These are phyloP conservation scores for Rhabditoides inermis DNA, from an alignment of 2,888 invertebrate genomes.

Conservation along the genomic window DNA sequence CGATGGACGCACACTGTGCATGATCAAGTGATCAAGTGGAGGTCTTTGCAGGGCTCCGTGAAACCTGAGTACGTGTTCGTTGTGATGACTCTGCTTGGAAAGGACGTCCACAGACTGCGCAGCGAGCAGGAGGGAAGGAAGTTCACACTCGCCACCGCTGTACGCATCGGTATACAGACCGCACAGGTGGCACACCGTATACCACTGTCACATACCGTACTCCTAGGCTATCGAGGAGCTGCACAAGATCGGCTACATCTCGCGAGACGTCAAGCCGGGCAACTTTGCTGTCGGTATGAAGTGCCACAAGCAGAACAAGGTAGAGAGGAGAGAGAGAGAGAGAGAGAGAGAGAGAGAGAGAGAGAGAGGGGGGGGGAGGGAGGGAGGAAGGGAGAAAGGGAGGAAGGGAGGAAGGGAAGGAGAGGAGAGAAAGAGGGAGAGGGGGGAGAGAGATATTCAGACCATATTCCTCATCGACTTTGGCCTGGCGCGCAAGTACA, in stretches of 20 bases:
- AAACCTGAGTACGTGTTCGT: conserved; percentile 31
- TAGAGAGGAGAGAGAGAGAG: conserved; percentile 6
- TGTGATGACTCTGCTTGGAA: conserved; percentile 33
- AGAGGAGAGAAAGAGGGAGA: not conserved
- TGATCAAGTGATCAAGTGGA: not conserved
- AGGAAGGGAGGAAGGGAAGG: not conserved
- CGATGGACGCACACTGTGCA: not conserved
- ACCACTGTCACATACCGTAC: not conserved
- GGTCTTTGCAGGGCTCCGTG: conserved; percentile 25
- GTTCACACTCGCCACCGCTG: conserved; percentile 30
- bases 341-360: not conserved
- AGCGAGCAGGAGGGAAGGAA: conserved; percentile 26
- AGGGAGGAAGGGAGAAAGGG: not conserved
- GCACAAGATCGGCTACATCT: conserved; percentile 31
- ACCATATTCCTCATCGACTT: conserved; percentile 35
- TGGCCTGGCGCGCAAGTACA: conserved; percentile 29
- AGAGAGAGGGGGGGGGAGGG: not conserved
- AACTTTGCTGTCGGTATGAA: conserved; percentile 34
- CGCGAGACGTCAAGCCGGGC: conserved; percentile 42
- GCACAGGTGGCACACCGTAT: not conserved
- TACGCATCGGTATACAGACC: conserved; percentile 29
- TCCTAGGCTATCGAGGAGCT: conserved; percentile 34
- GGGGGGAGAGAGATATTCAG: too few relatives aligned
- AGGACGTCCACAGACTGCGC: conserved; percentile 37
- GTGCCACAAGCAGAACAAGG: conserved; percentile 1